Percentiles rank a stretch among this genome's conserved stretches.
phyloP scores from a whole-genome alignment of 35 echinoderm and acorn worm species.

The Holothuria glaberrima region DNA sequence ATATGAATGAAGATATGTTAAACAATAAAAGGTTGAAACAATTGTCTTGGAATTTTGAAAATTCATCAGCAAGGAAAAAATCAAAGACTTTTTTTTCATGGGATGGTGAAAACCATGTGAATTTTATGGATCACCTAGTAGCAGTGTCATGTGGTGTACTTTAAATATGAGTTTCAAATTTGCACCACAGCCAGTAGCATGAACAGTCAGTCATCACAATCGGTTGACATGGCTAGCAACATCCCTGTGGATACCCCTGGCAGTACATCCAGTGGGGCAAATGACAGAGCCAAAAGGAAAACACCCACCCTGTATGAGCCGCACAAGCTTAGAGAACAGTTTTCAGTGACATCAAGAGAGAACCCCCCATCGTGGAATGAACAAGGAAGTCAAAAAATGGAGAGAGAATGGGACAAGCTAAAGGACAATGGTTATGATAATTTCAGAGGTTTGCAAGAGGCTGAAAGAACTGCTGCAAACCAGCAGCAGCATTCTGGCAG shows the following conservation, averaged over 20 bases:
- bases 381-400: neutral
- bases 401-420: constrained; percentile 32
- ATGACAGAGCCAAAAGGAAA: neutral
- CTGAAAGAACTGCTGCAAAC: neutral
- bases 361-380: constrained; percentile 14
- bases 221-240: no score
- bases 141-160: neutral
- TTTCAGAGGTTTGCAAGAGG: constrained; percentile 35
- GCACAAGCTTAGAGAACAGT: neutral
- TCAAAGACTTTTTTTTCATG: no score
- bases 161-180: no score
- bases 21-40: no score
- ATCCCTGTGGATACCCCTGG: no score
- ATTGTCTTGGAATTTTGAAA: no score
- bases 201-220: no score
- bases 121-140: neutral
- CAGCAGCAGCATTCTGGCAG: constrained; percentile 9
- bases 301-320: constrained; percentile 53
- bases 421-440: constrained; percentile 57
- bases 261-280: neutral
- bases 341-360: neutral
- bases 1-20: no score
- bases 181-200: no score
- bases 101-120: no score
- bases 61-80: no score